These are phyloP conservation scores for Hyles euphorbiae DNA, from an alignment of 1,140 invertebrate species.

Conservation along the genomic window DNA sequence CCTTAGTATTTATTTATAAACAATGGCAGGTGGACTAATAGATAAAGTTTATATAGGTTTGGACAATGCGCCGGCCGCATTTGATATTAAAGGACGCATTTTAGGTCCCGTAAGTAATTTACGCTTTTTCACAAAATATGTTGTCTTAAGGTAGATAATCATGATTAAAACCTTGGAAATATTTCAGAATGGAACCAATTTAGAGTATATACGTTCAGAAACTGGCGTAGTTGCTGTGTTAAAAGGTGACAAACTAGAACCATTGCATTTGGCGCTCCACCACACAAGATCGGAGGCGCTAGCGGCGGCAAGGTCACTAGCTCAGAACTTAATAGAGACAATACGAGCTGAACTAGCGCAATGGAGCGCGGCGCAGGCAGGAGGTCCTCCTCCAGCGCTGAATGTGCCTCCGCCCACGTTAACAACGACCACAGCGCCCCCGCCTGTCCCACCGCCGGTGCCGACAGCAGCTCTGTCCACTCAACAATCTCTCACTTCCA, in stretches of 20 bases:
- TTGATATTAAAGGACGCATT: conserved; percentile 85
- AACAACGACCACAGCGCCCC: conserved; percentile 51
- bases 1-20: conserved; percentile 28
- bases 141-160: conserved; percentile 14
- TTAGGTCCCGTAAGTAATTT: conserved; percentile 76
- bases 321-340: conserved; percentile 87
- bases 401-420: conserved; percentile 58
- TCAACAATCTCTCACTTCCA: conserved; percentile 40
- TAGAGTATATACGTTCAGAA: conserved; percentile 86
- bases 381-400: conserved; percentile 53
- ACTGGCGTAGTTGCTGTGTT: conserved; percentile 85
- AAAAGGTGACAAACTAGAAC: conserved; percentile 85
- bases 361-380: conserved; percentile 65
- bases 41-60: conserved; percentile 88
- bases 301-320: conserved; percentile 83
- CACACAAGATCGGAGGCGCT: conserved; percentile 82
- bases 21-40: conserved; percentile 67
- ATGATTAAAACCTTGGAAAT: conserved; percentile 15
- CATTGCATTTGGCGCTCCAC: conserved; percentile 87
- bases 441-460: conserved; percentile 44
- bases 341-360: conserved; percentile 85
- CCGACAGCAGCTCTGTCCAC: conserved; percentile 47
- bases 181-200: conserved; percentile 80
- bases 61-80: conserved; percentile 84
- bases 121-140: conserved; percentile 8